phyloP scores from a whole-genome alignment of 1,140 invertebrate species.

The Papilio glaucus region DNA sequence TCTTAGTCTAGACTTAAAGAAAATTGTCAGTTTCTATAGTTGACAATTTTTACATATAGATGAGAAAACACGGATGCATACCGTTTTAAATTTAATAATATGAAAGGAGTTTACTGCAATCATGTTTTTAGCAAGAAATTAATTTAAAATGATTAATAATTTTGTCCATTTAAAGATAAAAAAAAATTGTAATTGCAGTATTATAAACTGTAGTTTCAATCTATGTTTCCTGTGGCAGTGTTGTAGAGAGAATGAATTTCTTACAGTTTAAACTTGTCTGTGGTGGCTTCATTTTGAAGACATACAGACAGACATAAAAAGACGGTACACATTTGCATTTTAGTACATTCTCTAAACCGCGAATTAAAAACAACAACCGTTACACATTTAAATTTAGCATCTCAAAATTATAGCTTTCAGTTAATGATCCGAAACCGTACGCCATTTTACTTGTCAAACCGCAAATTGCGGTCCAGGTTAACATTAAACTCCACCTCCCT shows the following conservation, averaged over 20 bases:
- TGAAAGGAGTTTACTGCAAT: not conserved
- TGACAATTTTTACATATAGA: too few species aligned
- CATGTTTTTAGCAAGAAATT: not conserved
- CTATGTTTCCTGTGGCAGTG: not conserved
- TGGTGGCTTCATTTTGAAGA: not conserved
- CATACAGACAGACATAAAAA: not conserved
- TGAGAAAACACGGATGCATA: too few species aligned
- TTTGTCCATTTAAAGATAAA: too few species aligned
- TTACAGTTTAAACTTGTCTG: not conserved
- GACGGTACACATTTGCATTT: not conserved
- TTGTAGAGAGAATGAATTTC: not conserved
- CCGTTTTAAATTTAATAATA: not conserved
- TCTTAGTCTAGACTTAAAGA: too few species aligned
- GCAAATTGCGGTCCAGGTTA: slow-evolving; percentile 33
- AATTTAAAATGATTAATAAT: too few species aligned
- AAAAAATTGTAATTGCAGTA: too few species aligned
- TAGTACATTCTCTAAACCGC: slow-evolving; percentile 11
- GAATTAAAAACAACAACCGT: slow-evolving; percentile 17
- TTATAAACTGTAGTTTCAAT: too few species aligned
- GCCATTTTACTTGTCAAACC: slow-evolving; percentile 25
- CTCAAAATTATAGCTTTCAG: slow-evolving; percentile 13
- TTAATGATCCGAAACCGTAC: slow-evolving; percentile 33
- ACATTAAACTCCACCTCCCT: slow-evolving; percentile 33
- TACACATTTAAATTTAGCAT: slow-evolving; percentile 9
- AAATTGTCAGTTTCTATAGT: too few species aligned